Evolutionary conservation across 2,797 vertebrate genomes (phyloP), one percentile per base, ranked within the genome.

Genomic region (Hypotaenidia okinawae): DNA sequence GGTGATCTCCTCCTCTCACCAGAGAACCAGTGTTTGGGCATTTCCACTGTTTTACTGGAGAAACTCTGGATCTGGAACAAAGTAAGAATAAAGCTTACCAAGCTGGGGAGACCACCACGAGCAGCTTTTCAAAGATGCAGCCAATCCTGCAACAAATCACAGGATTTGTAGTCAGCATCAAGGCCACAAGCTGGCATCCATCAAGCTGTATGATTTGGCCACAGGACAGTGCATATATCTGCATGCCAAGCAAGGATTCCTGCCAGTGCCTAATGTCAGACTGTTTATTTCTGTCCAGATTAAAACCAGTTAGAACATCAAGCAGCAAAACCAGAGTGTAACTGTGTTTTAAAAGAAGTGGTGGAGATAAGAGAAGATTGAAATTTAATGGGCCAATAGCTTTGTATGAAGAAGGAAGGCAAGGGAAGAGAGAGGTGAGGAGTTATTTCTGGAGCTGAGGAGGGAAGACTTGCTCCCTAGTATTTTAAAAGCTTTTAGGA

Each of bases 71-170:
- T 82, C 69, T 86, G 79, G 64, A 96, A 87, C 45, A 94, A 80
- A 92, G 87, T 21, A 83, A 84, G 89, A 89, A 58, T 30, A 79
- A 84, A 89, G 82, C 90, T 95, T 94, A 95, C 87, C 87, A 90
- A 92, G 78, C 89, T 89, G 95, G 73, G 69, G 89, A 94, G 87
- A 70, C 55, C 3, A 0, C 79, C 91, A 78, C 3, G 14, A 68
- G 68, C 82, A 93, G 82, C 69, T 93, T 95, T 90, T 62, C 91
- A 78, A 69, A 87, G 54, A 69, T 81, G 79, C 66, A 81, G 87
- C 91, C 89, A 93, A 89, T 93, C 91, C 95, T 96, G 85, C 91
- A 96, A 93, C 62, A 94, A 91, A 97, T 93, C 89, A 88, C 95
- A 88, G 93, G 94, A 86, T 86, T 86, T 91, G 87, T 45, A 87